Evolutionary conservation across 2,113 vertebrate species (phyloP), one percentile per base, ranked within the genome.

Genomic region (Cochlearius cochlearius): DNA sequence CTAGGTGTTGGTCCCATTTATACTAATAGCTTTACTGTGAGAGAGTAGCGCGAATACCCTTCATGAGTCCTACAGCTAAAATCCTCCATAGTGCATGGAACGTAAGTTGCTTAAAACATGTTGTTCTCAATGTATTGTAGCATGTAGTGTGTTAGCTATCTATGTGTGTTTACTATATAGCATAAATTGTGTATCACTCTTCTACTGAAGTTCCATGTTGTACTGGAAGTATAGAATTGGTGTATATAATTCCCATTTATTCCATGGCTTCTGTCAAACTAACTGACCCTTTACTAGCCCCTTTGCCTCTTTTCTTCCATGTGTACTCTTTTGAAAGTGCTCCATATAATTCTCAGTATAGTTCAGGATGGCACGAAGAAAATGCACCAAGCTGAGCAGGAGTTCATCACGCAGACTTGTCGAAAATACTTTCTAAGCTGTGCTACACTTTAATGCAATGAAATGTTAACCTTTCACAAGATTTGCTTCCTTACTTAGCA

Each of bases 11-110:
- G 68, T 96, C 87, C 77, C 96, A 79, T 80, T 94, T 94, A 29
- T 79, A 69, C 80, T 93, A 92, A 96, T 67, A 74, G 58, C 53
- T 83, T 95, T 55, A 45, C 85, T 92, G 73, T 59, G 82, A 78
- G 62, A 80, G 52, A 80, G 59, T 49, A 26, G 75, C 67, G 20
- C 27, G 45, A 76, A 59, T 87, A 73, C 43, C 91, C 82, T 52
- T 89, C 73, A 62, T 72, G 73, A 94, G 84, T 71, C 88, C 92
- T 94, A 86, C 74, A 93, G 69, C 95, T 68, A 55, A 78, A 78
- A 43, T 74, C 94, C 83, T 82, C 18, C n/a, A 10, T 17, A 69
- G 45, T 14, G 12, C 11, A 5, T 16, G 50, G 56, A 94, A 66
- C 25, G 38, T 9, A 32, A 74, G 10, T 43, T 64, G 23, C 49